These are phyloP conservation scores for Octodonta nipae DNA, from an alignment of 2,888 invertebrate genomes.

Conservation along the genomic window DNA sequence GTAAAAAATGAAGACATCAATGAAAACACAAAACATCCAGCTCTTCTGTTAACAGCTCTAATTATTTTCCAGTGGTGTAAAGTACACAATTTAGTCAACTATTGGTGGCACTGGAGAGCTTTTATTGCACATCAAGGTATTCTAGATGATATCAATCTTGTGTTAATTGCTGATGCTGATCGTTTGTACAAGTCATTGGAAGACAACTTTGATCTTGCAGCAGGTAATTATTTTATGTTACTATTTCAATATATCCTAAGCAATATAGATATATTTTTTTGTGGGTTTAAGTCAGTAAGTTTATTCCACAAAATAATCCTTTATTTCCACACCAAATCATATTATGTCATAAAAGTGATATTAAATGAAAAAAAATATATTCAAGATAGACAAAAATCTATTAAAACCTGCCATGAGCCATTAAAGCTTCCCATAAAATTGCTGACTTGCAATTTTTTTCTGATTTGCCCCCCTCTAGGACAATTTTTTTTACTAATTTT, in stretches of 20 bases:
- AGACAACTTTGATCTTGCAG: slow-evolving; percentile 13
- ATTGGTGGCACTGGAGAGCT: slow-evolving; percentile 66
- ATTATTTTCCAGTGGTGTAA: slow-evolving; percentile 32
- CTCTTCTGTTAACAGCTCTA: slow-evolving; percentile 34
- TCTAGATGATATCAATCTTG: slow-evolving; percentile 60
- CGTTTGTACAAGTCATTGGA: slow-evolving; percentile 28
- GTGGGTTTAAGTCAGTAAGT: not conserved
- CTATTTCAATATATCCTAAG: not conserved
- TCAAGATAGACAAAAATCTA: too few species aligned
- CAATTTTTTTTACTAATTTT: too few species aligned
- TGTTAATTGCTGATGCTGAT: slow-evolving; percentile 48
- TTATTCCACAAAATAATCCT: not conserved
- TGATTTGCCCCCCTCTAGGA: too few species aligned
- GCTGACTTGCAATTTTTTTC: too few species aligned
- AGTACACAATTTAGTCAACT: slow-evolving; percentile 30
- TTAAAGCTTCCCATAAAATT: too few species aligned
- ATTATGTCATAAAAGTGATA: too few species aligned
- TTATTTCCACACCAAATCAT: too few species aligned
- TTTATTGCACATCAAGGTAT: slow-evolving; percentile 61
- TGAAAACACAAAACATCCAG: slow-evolving; percentile 48
- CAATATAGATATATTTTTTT: not conserved
- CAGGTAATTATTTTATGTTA: slow-evolving; percentile 3
- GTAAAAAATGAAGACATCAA: slow-evolving; percentile 55
- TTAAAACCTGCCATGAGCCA: too few species aligned
- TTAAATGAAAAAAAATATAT: too few species aligned